A percentile compares a stretch with the other conserved stretches of the same genome.
Conservation (phyloP, 1,140 invertebrate species). For the Zaprionus africanus region DNA sequence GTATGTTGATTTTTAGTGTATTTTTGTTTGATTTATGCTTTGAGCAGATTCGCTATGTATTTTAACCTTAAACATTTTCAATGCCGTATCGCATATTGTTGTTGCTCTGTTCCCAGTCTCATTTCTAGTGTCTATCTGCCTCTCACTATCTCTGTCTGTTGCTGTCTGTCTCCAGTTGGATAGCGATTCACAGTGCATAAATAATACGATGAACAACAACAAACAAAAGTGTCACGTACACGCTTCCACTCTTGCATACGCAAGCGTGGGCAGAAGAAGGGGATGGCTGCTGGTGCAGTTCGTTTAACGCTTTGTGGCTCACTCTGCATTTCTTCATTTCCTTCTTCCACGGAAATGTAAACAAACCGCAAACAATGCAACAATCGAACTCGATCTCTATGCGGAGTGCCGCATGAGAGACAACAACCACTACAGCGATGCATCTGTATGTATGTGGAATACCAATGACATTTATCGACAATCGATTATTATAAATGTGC, state of each 20-base stretch:
- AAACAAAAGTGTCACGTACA: slow-evolving; percentile 79
- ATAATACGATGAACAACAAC: slow-evolving; percentile 38
- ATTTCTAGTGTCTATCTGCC: background rate
- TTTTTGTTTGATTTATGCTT: slow-evolving; percentile 60
- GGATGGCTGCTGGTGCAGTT: slow-evolving; percentile 12
- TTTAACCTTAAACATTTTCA: slow-evolving; percentile 73
- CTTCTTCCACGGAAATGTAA: slow-evolving; percentile 73
- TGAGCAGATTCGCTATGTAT: slow-evolving; percentile 45
- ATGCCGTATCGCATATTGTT: slow-evolving; percentile 49
- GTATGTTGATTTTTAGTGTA: slow-evolving; percentile 34
- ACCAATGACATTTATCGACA: slow-evolving; percentile 35
- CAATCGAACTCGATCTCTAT: slow-evolving; percentile 15
- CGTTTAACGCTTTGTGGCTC: slow-evolving; percentile 54
- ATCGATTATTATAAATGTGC: slow-evolving; percentile 39
- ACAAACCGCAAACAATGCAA: slow-evolving; percentile 56
- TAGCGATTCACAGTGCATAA: slow-evolving; percentile 47
- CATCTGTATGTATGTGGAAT: background rate
- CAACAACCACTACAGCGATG: background rate
- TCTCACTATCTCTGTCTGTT: background rate
- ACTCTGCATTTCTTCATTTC: slow-evolving; percentile 54
- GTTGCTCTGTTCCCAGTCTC: background rate
- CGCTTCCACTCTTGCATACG: slow-evolving; percentile 42
- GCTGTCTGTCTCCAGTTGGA: slow-evolving; percentile 5
- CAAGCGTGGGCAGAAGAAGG: slow-evolving; percentile 25
- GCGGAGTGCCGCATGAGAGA: background rate